A percentile compares a stretch with the other conserved stretches of the same genome.
Conservation (phyloP, 2,113 vertebrate species). For the Elachura formosa region DNA sequence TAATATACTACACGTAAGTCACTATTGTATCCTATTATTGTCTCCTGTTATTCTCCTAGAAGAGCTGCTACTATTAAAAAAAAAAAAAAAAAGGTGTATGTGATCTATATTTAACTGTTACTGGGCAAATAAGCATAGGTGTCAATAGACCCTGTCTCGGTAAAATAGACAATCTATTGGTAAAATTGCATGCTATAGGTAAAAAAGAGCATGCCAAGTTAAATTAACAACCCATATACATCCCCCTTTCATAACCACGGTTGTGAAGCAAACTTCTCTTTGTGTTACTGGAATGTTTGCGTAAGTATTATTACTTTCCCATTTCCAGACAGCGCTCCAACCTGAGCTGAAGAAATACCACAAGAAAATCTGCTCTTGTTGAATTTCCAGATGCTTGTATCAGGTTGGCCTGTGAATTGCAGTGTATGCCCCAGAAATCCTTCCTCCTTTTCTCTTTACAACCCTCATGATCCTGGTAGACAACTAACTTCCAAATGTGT, state of each 20-base stretch:
- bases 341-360: constrained; percentile 23
- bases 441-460: not conserved
- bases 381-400: constrained; percentile 20
- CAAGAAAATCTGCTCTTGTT: constrained; percentile 15
- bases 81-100: not conserved
- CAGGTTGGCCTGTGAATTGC: not conserved
- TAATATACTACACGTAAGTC: not conserved
- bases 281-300: constrained; percentile 43
- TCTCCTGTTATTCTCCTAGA: not conserved
- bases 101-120: not conserved
- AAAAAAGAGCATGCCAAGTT: not conserved
- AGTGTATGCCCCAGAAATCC: not conserved
- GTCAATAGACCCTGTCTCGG: not conserved
- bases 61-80: not conserved
- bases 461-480: not conserved
- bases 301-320: constrained; percentile 42
- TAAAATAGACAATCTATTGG: fast-evolving
- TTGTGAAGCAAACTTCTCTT: constrained; percentile 6
- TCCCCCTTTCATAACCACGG: not conserved
- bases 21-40: not conserved
- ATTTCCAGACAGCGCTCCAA: constrained; percentile 26
- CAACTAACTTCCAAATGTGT: not conserved
- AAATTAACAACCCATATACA: not conserved
- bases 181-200: too few species aligned
- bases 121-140: not conserved